Base-by-base conservation (phyloP, 2,113 vertebrate genomes). In the Ceyx melanurus region DNA sequence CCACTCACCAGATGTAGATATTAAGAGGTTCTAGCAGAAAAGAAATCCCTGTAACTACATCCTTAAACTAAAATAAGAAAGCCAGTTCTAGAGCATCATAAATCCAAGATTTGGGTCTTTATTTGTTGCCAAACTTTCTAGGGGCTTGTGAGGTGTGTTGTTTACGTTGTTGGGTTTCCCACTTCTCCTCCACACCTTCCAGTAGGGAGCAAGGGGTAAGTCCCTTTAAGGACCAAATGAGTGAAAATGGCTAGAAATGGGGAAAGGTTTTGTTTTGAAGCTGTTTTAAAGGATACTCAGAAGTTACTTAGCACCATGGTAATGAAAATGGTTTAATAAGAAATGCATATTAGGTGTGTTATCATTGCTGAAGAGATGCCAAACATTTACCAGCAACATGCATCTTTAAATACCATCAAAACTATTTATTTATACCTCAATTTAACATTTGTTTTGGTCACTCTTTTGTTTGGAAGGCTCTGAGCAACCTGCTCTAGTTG, bases 51-150 rank as follows among this genome's bases (percentile, higher is more conserved):
- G 1, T 43, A 62, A 15, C 8, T 80, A 9, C 13, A 4, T 51
- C 51, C 15, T 46, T 19, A 78, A 77, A 64, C 13, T 54, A 14
- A 74, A 66, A 46, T 5, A 28, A 22, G 75, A 50, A 54, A 88
- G 5, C 5, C 17, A 33, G 5, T 15, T 60, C 5, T 65, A 50
- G 37, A 81, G 4, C 16, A 9, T 7, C 17, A 35, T 13, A 50
- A 90, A 82, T 50, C 37, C 15, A 70, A 70, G n/a, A 57, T 28
- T 50, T 0, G 9, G 4, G 13, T 40, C 10, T 40, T 14, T 3
- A 8, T 7, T 21, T 45, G 74, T 79, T 26, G 8, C 25, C 22
- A 60, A 25, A 29, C 3, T 9, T 6, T 0, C 6, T 3, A 6
- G 31, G 4, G 43, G 35, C 25, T 75, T 42, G 33, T 13, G 50